A percentile compares a stretch with the other conserved stretches of the same genome.
Conservation (phyloP, 2,797 vertebrate species). For the Hozukius guyotensis region DNA sequence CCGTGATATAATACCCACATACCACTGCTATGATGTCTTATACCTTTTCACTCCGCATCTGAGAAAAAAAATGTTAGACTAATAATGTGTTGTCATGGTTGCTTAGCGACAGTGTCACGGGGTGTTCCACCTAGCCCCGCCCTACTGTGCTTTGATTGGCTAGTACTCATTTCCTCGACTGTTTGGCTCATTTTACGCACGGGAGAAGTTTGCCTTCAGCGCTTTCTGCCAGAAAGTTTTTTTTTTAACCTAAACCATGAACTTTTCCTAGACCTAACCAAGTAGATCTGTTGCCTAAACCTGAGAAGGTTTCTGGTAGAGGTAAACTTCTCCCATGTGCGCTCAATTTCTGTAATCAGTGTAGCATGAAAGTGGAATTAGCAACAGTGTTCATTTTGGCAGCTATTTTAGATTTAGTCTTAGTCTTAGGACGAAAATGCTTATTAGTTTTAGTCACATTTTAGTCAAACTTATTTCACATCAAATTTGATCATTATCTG, state of each 20-base stretch:
- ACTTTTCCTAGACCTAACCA: too few species aligned
- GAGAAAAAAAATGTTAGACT: background rate
- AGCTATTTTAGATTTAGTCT: background rate
- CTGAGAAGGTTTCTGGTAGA: too few species aligned
- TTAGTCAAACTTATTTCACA: background rate
- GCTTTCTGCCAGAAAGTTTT: too few species aligned
- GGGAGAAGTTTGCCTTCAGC: too few species aligned
- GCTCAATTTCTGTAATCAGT: background rate
- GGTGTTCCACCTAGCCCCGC: background rate
- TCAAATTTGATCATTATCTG: background rate
- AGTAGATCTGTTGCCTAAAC: too few species aligned
- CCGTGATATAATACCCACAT: background rate
- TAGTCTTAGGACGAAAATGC: background rate
- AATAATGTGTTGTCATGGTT: background rate
- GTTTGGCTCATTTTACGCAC: rapidly evolving
- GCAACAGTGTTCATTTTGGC: rapidly evolving
- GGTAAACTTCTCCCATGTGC: background rate
- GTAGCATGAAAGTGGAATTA: background rate
- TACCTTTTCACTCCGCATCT: background rate
- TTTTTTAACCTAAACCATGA: too few species aligned
- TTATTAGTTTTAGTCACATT: background rate
- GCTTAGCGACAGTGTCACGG: background rate
- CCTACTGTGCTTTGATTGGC: background rate
- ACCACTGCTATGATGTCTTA: background rate
- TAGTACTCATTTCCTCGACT: background rate